Evolutionary conservation across 2,113 vertebrate genomes (phyloP), one percentile per base, ranked within the genome.

Genomic region (Sylvietta virens): DNA sequence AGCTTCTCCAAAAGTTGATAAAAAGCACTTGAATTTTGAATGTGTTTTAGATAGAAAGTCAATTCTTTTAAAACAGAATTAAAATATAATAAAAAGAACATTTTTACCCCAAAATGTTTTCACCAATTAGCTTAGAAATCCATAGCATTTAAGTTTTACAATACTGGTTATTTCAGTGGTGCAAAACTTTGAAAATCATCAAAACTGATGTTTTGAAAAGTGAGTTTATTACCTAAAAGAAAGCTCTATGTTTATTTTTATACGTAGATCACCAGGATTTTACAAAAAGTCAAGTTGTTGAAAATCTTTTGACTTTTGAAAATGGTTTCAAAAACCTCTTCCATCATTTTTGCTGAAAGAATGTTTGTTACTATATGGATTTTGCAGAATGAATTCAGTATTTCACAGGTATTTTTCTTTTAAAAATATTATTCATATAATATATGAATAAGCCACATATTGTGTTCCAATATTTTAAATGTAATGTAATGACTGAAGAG

Each of bases 81-180:
- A 39, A 61, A 56, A 80, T 22, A 13, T 5, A 65, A 66, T 16
- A 19, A 74, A 79, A 74, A 19, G 11, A 57, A 37, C 2, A 5
- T 15, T 71, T 48, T 13, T 62, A 30, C 4, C 3, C 28, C 2
- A 21, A 61, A 65, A 31, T 3, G 5, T 8, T 81, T 67, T 77
- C 0, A 0, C 40, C 10, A 27, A 3, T 64, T 37, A 50, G 8
- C 8, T 37, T 42, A 58, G 31, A 67, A 77, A 39, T 33, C 19
- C 10, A 21, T 12, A 19, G 9, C 4, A 35, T 26, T 35, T 58
- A 26, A 73, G 4, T 33, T 44, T 13, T 22, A 51, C 7, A 51
- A 45, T 31, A 54, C 3, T 66, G 33, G 53, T 58, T 22, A 44
- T 81, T 90, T 85, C 35, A 73, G 18, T 37, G 14, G 5, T n/a